phyloP scores from a whole-genome alignment of 2,797 vertebrate genomes.

The Enteromius unitaeniatus region DNA sequence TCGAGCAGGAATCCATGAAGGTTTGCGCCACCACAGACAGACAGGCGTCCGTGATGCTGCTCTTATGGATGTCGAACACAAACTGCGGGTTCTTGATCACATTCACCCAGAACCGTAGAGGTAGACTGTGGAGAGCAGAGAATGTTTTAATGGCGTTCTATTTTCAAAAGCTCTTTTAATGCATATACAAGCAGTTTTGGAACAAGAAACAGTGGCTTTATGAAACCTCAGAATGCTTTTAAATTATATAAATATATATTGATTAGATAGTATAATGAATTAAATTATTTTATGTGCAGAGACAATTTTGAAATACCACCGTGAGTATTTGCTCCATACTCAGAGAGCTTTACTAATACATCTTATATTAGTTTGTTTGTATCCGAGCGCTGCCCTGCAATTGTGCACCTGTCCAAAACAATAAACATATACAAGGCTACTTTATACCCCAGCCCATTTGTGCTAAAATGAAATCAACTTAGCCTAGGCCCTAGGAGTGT shows the following conservation, averaged over 20 bases:
- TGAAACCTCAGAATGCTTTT: not conserved
- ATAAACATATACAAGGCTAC: constrained; percentile 75
- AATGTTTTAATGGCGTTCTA: not conserved
- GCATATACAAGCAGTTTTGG: not conserved
- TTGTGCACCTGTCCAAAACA: constrained; percentile 76
- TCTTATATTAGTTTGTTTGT: constrained; percentile 75
- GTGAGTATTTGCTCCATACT: not conserved
- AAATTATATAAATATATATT: not conserved
- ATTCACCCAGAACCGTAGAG: constrained; percentile 98
- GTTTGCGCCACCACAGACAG: constrained; percentile 97
- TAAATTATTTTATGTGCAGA: constrained; percentile 2
- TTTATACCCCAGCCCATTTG: constrained; percentile 74
- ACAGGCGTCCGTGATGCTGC: constrained; percentile 96
- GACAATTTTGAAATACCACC: not conserved
- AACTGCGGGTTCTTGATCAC: constrained; percentile 99
- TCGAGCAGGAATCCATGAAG: constrained; percentile 99
- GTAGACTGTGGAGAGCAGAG: constrained; percentile 81
- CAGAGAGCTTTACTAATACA: constrained; percentile 60
- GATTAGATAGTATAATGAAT: not conserved
- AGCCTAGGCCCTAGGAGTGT: constrained; percentile 34
- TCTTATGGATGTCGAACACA: constrained; percentile 98
- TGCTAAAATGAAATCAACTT: constrained; percentile 70
- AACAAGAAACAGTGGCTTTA: not conserved
- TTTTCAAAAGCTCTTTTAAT: constrained; percentile 10
- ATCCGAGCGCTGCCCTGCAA: constrained; percentile 61